phyloP scores from a whole-genome alignment of 1,140 invertebrate genomes.

The Drosophila sechellia region DNA sequence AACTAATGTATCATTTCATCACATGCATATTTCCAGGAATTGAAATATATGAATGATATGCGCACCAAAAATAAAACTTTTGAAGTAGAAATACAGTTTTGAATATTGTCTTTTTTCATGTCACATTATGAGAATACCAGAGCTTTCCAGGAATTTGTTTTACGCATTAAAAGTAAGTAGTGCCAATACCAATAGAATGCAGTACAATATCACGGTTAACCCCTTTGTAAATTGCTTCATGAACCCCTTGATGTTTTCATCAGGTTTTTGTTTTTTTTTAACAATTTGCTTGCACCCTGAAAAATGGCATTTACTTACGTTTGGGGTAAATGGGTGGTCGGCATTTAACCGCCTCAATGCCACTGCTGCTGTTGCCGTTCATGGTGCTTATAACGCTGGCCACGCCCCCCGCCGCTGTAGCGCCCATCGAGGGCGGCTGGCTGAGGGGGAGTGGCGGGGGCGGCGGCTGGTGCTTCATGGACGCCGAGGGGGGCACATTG shows the following conservation, averaged over 20 bases:
- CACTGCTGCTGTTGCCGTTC: slow-evolving; percentile 25
- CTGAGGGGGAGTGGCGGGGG: slow-evolving; percentile 54
- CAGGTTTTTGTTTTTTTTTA: not conserved
- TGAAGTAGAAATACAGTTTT: too few relatives aligned
- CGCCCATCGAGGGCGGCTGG: slow-evolving; percentile 46
- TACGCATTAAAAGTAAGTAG: too few relatives aligned
- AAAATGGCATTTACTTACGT: slow-evolving; percentile 57
- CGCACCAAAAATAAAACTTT: too few relatives aligned
- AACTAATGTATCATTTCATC: too few relatives aligned
- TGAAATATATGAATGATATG: too few relatives aligned
- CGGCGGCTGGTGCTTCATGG: slow-evolving; percentile 64
- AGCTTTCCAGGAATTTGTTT: too few relatives aligned
- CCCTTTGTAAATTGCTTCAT: not conserved
- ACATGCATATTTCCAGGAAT: too few relatives aligned
- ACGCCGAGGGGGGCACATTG: slow-evolving; percentile 39
- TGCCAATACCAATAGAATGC: too few relatives aligned
- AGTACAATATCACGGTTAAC: not conserved
- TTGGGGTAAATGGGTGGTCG: slow-evolving; percentile 68
- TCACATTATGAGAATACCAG: too few relatives aligned
- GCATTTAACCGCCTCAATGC: slow-evolving; percentile 50
- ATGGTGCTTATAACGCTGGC: slow-evolving; percentile 56
- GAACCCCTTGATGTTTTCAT: not conserved
- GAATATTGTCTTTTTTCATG: too few relatives aligned
- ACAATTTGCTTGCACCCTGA: slow-evolving; percentile 3
- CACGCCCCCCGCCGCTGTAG: slow-evolving; percentile 25